Evolutionary conservation across 35 echinoderm and acorn worm genomes (phyloP).

Genomic region (Eucidaris tribuloides): DNA sequence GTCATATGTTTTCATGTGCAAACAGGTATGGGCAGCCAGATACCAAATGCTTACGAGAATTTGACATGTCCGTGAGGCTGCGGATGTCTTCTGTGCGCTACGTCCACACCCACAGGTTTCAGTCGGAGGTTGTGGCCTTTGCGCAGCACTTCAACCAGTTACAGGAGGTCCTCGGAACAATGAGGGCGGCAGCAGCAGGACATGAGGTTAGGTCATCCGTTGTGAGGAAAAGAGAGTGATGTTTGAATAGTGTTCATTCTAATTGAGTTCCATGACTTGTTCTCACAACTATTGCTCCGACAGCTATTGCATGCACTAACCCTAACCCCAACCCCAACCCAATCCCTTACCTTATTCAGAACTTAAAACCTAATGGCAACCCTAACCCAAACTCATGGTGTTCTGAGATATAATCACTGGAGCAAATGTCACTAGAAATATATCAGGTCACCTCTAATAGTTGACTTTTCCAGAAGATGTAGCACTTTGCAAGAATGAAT

Average conservation of each 20-base stretch:
- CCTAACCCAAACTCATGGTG: too few relatives aligned
- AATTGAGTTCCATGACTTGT: background rate
- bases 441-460: too few relatives aligned
- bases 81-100: slow-evolving; percentile 94
- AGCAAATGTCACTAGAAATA: too few relatives aligned
- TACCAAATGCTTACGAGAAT: slow-evolving; percentile 48
- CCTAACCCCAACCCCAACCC: too few relatives aligned
- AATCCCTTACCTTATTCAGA: too few relatives aligned
- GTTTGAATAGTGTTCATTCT: background rate
- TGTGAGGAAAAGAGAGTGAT: background rate
- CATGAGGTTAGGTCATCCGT: slow-evolving; percentile 74
- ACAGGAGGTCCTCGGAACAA: slow-evolving; percentile 72
- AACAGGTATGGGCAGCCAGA: slow-evolving; percentile 78
- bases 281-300: too few relatives aligned
- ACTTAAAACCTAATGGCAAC: too few relatives aligned
- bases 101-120: slow-evolving; percentile 89
- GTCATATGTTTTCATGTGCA: too few relatives aligned
- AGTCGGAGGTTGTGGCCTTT: slow-evolving; percentile 87
- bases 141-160: slow-evolving; percentile 90
- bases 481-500: too few relatives aligned
- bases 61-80: slow-evolving; percentile 76
- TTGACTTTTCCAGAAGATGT: too few relatives aligned
- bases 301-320: too few relatives aligned
- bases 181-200: slow-evolving; percentile 73
- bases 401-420: too few relatives aligned